phyloP scores from a whole-genome alignment of 1,140 invertebrate species.

The Oryctes rhinoceros region DNA sequence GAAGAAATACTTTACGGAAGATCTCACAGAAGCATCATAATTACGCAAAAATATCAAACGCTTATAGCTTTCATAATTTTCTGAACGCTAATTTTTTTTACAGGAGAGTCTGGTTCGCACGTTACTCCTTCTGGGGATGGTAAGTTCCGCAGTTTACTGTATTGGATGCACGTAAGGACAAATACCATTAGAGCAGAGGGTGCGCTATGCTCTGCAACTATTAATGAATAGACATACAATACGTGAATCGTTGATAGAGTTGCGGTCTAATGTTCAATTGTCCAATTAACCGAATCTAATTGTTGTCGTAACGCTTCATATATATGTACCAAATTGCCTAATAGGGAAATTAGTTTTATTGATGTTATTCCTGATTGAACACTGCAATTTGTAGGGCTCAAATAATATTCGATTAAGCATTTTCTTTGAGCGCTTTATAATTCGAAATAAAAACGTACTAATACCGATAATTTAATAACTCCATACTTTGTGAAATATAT shows the following conservation, averaged over 20 bases:
- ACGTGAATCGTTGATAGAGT: slow-evolving; percentile 40
- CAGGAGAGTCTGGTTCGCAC: slow-evolving; percentile 59
- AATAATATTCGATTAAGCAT: too few relatives aligned
- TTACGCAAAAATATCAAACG: neutral
- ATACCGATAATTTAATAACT: too few relatives aligned
- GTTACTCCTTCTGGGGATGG: slow-evolving; percentile 59
- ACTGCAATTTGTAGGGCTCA: neutral
- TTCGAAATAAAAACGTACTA: too few relatives aligned
- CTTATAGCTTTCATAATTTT: neutral
- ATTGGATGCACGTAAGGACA: neutral
- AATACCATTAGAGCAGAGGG: neutral
- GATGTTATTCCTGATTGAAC: neutral
- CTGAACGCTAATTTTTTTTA: slow-evolving; percentile 44
- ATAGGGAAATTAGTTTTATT: slow-evolving; percentile 19
- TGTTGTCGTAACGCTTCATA: slow-evolving; percentile 50
- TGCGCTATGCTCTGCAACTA: neutral
- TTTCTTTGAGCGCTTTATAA: too few relatives aligned
- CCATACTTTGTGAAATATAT: too few relatives aligned
- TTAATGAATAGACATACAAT: slow-evolving; percentile 22
- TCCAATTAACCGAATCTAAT: slow-evolving; percentile 52
- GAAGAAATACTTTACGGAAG: neutral
- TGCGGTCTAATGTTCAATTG: slow-evolving; percentile 50
- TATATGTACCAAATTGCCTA: slow-evolving; percentile 49
- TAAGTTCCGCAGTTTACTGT: slow-evolving; percentile 50
- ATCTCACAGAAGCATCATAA: neutral